These are phyloP conservation scores for Aspidiotus destructor DNA, from an alignment of 2,888 invertebrate species.

Conservation along the genomic window DNA sequence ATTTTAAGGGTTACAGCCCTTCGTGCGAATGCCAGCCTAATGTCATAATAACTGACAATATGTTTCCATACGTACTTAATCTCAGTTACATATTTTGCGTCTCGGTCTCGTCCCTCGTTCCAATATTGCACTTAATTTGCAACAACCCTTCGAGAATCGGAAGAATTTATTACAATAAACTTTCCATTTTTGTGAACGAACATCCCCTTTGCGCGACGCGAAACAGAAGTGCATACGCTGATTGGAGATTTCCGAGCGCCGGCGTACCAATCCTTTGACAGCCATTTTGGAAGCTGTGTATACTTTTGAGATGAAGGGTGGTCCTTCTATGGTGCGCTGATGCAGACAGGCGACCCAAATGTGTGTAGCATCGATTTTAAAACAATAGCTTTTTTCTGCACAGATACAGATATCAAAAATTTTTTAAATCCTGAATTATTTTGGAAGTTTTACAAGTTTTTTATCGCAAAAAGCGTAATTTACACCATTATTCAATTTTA, in stretches of 20 bases:
- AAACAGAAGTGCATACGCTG: neutral
- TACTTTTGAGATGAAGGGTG: no score
- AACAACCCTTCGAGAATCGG: neutral
- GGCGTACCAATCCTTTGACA: neutral
- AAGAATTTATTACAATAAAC: neutral
- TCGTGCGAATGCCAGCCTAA: slow-evolving; percentile 21
- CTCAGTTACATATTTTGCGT: slow-evolving; percentile 23
- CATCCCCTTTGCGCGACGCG: neutral
- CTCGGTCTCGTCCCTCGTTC: neutral
- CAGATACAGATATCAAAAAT: no score
- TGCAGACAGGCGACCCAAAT: no score
- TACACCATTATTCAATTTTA: no score
- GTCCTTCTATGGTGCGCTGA: no score
- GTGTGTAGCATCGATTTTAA: no score
- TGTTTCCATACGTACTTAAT: slow-evolving; percentile 27
- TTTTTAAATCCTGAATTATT: no score
- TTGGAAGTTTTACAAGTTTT: no score
- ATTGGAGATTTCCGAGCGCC: neutral
- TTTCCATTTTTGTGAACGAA: neutral
- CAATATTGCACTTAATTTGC: neutral
- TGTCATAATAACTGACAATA: slow-evolving; percentile 26
- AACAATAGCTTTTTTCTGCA: no score
- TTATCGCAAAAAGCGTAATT: no score
- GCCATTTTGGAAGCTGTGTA: neutral
- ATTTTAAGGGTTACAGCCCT: slow-evolving; percentile 24